Evolutionary conservation across 2,797 vertebrate genomes (phyloP).

Genomic region (Pangasius krempfi): DNA sequence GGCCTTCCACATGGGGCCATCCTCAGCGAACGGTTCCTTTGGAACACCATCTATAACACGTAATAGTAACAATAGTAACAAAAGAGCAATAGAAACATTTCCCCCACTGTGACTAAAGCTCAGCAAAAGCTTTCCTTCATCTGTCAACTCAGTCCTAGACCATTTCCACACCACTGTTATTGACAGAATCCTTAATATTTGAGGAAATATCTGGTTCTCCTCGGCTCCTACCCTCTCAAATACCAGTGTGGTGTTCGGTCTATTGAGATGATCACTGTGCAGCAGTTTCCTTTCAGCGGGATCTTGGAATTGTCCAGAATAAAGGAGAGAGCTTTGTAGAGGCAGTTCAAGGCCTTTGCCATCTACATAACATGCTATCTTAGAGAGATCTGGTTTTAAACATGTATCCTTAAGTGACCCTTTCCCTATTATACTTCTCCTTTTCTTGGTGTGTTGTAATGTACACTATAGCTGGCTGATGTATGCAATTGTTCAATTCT

Average conservation of each 20-base stretch:
- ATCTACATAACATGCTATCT: not conserved
- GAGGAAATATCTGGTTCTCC: not conserved
- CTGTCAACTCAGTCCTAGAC: not conserved
- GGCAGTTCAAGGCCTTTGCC: not conserved
- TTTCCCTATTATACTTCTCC: not conserved
- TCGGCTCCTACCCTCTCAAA: not conserved
- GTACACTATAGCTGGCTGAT: not conserved
- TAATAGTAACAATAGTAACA: not conserved
- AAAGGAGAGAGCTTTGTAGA: not conserved
- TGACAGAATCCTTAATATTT: not conserved
- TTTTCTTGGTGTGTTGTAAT: not conserved
- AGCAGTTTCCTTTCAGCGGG: not conserved
- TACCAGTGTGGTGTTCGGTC: conserved; percentile 2
- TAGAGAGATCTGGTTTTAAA: not conserved
- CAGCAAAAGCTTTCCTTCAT: not conserved
- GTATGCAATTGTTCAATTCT: not conserved
- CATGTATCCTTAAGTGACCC: not conserved
- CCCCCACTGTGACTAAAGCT: not conserved
- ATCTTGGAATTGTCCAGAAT: not conserved
- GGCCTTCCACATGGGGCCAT: not conserved
- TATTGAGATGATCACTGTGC: not conserved
- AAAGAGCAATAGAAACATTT: not conserved
- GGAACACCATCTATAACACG: not conserved
- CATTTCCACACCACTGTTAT: conserved; percentile 10
- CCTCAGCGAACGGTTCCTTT: no score